These are phyloP conservation scores for Bombus sylvicola DNA, from an alignment of 1,140 invertebrate species.

Conservation along the genomic window DNA sequence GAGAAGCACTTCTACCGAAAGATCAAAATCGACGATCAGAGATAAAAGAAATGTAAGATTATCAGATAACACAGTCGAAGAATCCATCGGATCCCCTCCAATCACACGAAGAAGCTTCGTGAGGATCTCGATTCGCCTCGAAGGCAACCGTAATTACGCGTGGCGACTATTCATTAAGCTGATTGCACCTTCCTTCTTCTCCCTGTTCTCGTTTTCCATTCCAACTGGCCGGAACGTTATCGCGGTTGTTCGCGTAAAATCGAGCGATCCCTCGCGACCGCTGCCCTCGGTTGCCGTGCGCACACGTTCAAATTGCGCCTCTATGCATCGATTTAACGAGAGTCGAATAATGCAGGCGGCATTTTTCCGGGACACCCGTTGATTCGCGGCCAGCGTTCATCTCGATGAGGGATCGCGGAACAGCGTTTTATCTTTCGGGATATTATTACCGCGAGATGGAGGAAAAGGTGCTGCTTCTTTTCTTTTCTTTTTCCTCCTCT, in stretches of 20 bases:
- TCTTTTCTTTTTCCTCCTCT: neutral
- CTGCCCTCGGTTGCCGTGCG: neutral
- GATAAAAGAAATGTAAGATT: too few relatives aligned
- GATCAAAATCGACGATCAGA: too few relatives aligned
- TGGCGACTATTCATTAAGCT: constrained; percentile 69
- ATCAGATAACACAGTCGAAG: constrained; percentile 10
- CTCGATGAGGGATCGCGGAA: constrained; percentile 41
- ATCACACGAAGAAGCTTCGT: neutral
- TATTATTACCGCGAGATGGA: constrained; percentile 37
- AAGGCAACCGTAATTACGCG: constrained; percentile 60
- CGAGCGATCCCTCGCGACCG: constrained; percentile 9
- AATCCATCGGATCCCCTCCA: neutral
- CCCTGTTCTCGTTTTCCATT: constrained; percentile 2
- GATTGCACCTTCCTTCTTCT: constrained; percentile 60
- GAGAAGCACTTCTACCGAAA: too few relatives aligned
- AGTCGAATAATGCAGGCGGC: constrained; percentile 24
- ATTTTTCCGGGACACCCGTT: constrained; percentile 51
- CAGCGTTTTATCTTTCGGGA: constrained; percentile 43
- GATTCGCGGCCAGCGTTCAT: constrained; percentile 18
- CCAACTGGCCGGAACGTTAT: constrained; percentile 16
- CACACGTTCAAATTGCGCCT: constrained; percentile 17
- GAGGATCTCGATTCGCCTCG: constrained; percentile 7
- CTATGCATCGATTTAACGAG: constrained; percentile 20
- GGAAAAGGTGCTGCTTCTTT: constrained; percentile 16
- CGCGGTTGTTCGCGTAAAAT: constrained; percentile 23